Evolutionary conservation across 1,140 invertebrate genomes (phyloP), one percentile per base, ranked within the genome.

Genomic region (Arion vulgaris): DNA sequence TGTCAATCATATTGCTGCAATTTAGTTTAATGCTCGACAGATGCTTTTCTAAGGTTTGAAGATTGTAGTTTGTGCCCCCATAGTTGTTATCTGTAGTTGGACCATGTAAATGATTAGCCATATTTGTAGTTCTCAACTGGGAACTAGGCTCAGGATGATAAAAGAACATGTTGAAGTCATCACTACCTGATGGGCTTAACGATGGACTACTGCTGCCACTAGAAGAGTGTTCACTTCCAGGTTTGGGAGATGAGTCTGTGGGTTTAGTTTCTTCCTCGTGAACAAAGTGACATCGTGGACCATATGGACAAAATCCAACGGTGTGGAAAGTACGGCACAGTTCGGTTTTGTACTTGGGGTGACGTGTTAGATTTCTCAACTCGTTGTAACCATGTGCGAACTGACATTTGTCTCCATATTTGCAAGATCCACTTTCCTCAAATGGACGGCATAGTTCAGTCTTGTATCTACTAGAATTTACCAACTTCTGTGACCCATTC

Each of bases 301-400:
- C 98, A 92, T 99, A 99, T 0, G 98, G 98, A 91, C 98, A 99
- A 92, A 99, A 98, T 36, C 98, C 98, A 39, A 96, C 96, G 45
- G 97, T 98, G 93, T 99, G 98, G 84, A 88, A 93, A 69, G 90
- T 91, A 66, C 97, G 96, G 92, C 98, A 99, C 28, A 98, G 94
- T 92, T 99, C 98, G 36, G 98, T 99, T 94, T 99, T 99, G 95
- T 99, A 99, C 93, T 99, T 99, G 23, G 98, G 98, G 93, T 99
- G 98, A 78, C 98, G 95, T 83, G 96, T 95, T 72, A 99, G 93
- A 86, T 95, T 97, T 83, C 98, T 95, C 83, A 99, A 94, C 91
- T 99, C 99, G 84, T 95, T 94, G 68, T 95, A 94, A 34, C 99
- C 98, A 92, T 99, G 99, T 0, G 99, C 98, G 93, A 99, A 99